phyloP scores from a whole-genome alignment of 2,797 vertebrate species.

The Catamblyrhynchus diadema region DNA sequence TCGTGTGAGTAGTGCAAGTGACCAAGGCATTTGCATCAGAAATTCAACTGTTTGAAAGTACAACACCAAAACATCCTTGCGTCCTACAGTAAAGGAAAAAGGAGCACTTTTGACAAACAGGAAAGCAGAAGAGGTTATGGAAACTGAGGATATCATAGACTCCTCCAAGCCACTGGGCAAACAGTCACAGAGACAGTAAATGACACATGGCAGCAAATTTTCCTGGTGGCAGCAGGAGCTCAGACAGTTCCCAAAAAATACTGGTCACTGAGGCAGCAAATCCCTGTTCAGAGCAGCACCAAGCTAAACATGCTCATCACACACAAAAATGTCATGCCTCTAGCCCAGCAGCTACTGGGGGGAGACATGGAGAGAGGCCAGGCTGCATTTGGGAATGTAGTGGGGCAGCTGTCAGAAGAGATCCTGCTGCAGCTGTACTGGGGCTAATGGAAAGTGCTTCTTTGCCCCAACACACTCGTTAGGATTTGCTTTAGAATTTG shows the following conservation, averaged over 20 bases:
- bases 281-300: neutral
- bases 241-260: neutral
- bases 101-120: neutral
- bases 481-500: neutral
- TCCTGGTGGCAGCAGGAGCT: neutral
- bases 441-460: neutral
- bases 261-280: neutral
- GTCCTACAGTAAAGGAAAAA: neutral
- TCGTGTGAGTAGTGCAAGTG: rapidly evolving
- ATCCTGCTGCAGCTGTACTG: neutral
- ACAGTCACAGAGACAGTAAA: neutral
- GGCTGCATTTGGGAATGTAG: neutral
- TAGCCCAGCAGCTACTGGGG: neutral
- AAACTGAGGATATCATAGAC: neutral
- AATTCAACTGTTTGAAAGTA: neutral
- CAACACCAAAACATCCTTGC: neutral
- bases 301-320: rapidly evolving
- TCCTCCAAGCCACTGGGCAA: neutral
- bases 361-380: neutral
- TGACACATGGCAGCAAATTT: neutral
- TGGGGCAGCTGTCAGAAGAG: rapidly evolving
- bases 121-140: neutral
- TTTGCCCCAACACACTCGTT: neutral
- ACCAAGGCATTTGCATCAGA: neutral
- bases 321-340: rapidly evolving